These are phyloP conservation scores for Patagioenas fasciata DNA, from an alignment of 2,113 vertebrate genomes.

Conservation along the genomic window DNA sequence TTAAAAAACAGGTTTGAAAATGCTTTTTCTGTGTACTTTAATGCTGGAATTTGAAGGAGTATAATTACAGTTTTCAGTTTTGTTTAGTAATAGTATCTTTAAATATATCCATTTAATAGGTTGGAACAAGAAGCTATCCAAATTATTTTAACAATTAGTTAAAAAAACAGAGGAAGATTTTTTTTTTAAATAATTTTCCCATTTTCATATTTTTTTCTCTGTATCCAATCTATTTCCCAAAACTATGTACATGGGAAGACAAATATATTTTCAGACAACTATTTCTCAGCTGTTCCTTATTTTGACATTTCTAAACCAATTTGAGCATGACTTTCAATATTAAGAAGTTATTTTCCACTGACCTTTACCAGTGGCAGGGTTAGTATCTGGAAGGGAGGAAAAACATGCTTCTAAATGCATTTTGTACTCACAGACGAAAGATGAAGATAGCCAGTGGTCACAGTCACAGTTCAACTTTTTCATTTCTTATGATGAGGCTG, in stretches of 20 bases:
- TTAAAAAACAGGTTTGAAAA: neutral
- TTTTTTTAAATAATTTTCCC: rapidly evolving
- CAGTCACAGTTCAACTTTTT: neutral
- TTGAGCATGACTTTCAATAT: neutral
- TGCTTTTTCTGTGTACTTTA: neutral
- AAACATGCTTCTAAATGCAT: neutral
- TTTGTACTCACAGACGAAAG: neutral
- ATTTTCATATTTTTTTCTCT: neutral
- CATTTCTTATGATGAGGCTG: neutral
- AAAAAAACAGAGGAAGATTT: neutral
- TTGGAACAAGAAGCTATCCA: neutral
- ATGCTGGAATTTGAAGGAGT: neutral
- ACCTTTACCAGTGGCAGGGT: neutral
- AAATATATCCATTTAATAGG: neutral
- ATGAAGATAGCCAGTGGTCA: neutral
- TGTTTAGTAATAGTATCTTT: neutral
- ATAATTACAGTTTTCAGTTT: neutral
- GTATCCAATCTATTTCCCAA: neutral
- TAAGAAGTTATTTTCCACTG: neutral
- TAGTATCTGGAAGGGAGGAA: neutral
- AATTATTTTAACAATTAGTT: neutral
- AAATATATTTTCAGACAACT: neutral
- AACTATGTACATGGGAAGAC: neutral
- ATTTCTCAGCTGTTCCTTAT: neutral
- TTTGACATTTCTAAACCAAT: neutral